phyloP scores from a whole-genome alignment of 2,888 invertebrate genomes.

The Itoplectis maculator region DNA sequence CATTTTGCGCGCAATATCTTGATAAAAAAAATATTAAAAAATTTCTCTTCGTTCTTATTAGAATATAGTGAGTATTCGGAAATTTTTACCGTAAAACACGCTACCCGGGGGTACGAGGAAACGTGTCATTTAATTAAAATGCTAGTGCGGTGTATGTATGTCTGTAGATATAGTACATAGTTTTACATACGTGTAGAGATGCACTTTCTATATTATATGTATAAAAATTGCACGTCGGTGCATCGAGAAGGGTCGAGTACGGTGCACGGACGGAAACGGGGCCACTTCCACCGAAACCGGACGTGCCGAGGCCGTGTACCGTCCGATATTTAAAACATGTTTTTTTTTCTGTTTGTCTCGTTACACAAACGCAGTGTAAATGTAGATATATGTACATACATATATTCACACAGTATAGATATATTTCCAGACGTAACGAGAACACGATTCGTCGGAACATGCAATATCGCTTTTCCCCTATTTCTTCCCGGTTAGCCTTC shows the following conservation, averaged over 20 bases:
- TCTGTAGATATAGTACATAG: constrained; percentile 25
- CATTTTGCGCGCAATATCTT: background rate
- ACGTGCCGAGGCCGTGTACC: constrained; percentile 37
- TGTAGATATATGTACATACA: no score
- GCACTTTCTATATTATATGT: constrained; percentile 7
- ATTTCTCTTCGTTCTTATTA: constrained; percentile 6
- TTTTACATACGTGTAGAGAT: background rate
- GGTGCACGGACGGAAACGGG: constrained; percentile 30
- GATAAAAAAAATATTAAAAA: constrained; percentile 14
- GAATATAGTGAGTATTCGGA: constrained; percentile 18
- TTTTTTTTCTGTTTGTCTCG: background rate
- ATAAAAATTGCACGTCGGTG: constrained; percentile 24
- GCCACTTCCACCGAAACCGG: constrained; percentile 31
- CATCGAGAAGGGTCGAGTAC: constrained; percentile 43
- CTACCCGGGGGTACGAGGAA: constrained; percentile 34
- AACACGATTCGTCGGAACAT: constrained; percentile 10
- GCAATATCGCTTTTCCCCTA: constrained; percentile 15
- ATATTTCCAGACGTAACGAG: constrained; percentile 44
- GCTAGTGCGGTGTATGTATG: constrained; percentile 49
- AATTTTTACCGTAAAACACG: background rate
- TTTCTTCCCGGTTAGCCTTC: background rate
- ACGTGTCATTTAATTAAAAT: constrained; percentile 75
- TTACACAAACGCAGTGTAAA: no score
- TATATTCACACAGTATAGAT: constrained; percentile 40
- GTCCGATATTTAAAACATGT: constrained; percentile 54